Evolutionary conservation across 2,888 invertebrate species (phyloP).

Genomic region (Geotrupes spiniger): DNA sequence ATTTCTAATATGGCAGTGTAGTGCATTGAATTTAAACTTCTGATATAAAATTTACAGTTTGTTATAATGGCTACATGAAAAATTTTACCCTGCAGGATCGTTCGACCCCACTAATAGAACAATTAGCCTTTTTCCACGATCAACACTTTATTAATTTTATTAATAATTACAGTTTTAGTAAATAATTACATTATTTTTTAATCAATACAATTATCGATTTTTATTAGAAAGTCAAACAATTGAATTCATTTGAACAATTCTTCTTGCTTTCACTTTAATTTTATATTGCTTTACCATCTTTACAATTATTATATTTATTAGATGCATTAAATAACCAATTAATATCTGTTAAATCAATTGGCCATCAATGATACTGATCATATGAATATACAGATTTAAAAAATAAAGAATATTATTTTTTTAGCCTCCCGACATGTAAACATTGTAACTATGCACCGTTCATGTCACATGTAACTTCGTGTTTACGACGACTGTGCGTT

Average conservation of each 20-base stretch:
- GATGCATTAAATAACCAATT: conserved; percentile 61
- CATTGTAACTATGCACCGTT: too few relatives aligned
- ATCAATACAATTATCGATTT: conserved; percentile 58
- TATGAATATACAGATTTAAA: conserved; percentile 66
- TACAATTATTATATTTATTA: not conserved
- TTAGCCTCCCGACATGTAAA: too few relatives aligned
- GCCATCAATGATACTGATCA: conserved; percentile 60
- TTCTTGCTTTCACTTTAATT: conserved; percentile 61
- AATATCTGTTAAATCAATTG: conserved; percentile 61
- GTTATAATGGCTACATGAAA: conserved; percentile 63
- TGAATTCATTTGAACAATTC: conserved; percentile 64
- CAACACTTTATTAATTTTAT: conserved; percentile 59
- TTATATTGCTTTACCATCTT: conserved; percentile 1
- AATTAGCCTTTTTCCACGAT: conserved; percentile 64
- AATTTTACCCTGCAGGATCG: conserved; percentile 59
- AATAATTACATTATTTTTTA: conserved; percentile 56
- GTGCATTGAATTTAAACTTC: conserved; percentile 66
- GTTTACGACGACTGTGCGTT: too few relatives aligned
- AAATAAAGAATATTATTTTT: conserved; percentile 59
- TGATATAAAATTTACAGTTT: conserved; percentile 63
- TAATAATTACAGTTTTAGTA: conserved; percentile 61
- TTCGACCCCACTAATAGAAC: conserved; percentile 63
- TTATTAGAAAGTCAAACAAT: conserved; percentile 60
- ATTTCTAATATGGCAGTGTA: conserved; percentile 63
- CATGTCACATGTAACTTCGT: too few relatives aligned